Evolutionary conservation across 2,888 invertebrate genomes (phyloP).

Genomic region (Keiferia lycopersicella): DNA sequence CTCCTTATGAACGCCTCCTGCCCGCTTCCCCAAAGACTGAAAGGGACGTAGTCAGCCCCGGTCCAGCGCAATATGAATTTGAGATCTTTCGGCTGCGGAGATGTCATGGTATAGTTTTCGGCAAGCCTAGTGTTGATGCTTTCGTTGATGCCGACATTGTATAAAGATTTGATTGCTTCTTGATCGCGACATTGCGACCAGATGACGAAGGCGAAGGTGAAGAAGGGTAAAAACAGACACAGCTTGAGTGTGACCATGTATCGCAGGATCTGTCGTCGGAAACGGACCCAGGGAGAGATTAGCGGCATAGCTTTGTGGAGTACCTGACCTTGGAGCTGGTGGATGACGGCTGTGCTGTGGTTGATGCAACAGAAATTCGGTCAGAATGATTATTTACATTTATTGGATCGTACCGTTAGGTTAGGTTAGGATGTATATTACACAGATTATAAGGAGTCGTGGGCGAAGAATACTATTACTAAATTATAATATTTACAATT

Average conservation of each 20-base stretch:
- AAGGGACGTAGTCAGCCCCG: constrained; percentile 50
- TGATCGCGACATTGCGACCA: constrained; percentile 11
- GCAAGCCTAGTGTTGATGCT: constrained; percentile 51
- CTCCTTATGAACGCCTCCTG: constrained; percentile 58
- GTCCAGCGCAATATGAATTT: constrained; percentile 70
- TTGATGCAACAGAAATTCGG: too few relatives aligned
- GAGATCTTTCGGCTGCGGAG: constrained; percentile 44
- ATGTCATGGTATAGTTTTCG: constrained; percentile 57
- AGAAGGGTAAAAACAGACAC: neutral
- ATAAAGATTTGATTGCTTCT: constrained; percentile 43
- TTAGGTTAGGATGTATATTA: too few relatives aligned
- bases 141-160: constrained; percentile 52
- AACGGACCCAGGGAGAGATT: neutral
- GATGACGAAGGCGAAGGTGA: constrained; percentile 4
- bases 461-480: too few relatives aligned
- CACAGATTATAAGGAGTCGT: too few relatives aligned
- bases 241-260: neutral
- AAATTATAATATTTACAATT: too few relatives aligned
- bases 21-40: constrained; percentile 54
- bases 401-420: too few relatives aligned
- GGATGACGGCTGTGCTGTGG: too few relatives aligned
- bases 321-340: too few relatives aligned
- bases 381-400: too few relatives aligned
- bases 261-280: neutral
- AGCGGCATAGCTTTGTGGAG: constrained; percentile 8